These are phyloP conservation scores for Sterna hirundo DNA, from an alignment of 2,113 vertebrate species.

Conservation along the genomic window DNA sequence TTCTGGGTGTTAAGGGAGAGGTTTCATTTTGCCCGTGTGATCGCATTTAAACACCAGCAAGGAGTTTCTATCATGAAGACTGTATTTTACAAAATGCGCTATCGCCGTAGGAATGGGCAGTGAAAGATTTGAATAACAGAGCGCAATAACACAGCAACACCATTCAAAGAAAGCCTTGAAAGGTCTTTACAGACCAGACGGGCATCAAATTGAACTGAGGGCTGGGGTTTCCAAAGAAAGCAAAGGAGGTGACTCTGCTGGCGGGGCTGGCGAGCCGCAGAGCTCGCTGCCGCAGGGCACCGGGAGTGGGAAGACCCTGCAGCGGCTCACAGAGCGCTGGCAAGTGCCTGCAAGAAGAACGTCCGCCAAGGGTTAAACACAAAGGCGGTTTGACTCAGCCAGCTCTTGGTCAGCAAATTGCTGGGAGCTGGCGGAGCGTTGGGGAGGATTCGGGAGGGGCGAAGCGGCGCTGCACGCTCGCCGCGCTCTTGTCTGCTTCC, in stretches of 20 bases:
- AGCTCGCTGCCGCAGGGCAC: not conserved
- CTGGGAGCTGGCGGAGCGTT: not conserved
- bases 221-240: not conserved
- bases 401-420: not conserved
- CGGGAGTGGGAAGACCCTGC: no score
- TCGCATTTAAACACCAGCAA: not conserved
- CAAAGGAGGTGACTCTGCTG: not conserved
- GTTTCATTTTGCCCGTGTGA: not conserved
- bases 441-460: not conserved
- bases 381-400: not conserved
- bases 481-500: not conserved
- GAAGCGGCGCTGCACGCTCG: no score
- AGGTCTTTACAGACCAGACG: not conserved
- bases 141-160: not conserved
- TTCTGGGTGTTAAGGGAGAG: not conserved
- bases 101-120: not conserved
- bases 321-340: not conserved
- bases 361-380: not conserved
- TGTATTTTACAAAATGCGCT: not conserved
- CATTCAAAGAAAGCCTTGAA: not conserved
- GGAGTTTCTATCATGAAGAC: not conserved
- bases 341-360: not conserved
- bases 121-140: not conserved
- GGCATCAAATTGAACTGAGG: not conserved
- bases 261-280: accelerated